Evolutionary conservation across 2,797 vertebrate genomes (phyloP), one percentile per base, ranked within the genome.

Genomic region (Eidolon dupreanum): DNA sequence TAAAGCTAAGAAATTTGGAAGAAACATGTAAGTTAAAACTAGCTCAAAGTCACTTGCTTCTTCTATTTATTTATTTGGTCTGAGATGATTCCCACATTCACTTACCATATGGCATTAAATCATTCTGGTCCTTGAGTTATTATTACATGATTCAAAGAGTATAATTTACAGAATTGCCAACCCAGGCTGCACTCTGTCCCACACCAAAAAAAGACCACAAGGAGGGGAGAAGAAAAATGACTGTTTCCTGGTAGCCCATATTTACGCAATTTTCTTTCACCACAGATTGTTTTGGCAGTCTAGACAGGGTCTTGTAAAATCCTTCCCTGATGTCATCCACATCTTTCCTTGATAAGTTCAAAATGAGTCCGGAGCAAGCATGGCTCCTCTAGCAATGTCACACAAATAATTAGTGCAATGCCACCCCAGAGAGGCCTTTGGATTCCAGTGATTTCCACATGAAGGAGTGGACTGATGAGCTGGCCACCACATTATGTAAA

Each of bases 231-330:
- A 90, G 94, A 82, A 94, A 92, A 96, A 86, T 74, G 90, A 97
- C 97, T 97, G 97, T 75, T 97, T 97, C 46, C 95, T 82, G 74
- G 97, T 86, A 97, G 96, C 86, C 53, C 81, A 85, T 78, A 95
- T 95, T 97, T 97, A 91, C 82, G 97, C 97, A 96, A 97, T 97
- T 97, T 98, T 96, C 97, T 97, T 94, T 93, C 95, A 89, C 87
- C 97, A 74, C 74, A 98, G 98, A 97, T 97, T 97, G 94, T 97
- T 97, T 97, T 94, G 90, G 77, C 93, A 97, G 71, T 96, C 97
- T 98, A 98, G 95, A 97, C 86, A 92, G 77, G 88, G 94, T 78
- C 66, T 88, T 96, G 82, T 90, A 97, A 97, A 97, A 38, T 92
- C 43, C 88, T 77, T 79, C 96, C 94, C 74, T 97, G 66, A 97